phyloP scores from a whole-genome alignment of 1,140 invertebrate species.

The Zaprionus ghesquierei region DNA sequence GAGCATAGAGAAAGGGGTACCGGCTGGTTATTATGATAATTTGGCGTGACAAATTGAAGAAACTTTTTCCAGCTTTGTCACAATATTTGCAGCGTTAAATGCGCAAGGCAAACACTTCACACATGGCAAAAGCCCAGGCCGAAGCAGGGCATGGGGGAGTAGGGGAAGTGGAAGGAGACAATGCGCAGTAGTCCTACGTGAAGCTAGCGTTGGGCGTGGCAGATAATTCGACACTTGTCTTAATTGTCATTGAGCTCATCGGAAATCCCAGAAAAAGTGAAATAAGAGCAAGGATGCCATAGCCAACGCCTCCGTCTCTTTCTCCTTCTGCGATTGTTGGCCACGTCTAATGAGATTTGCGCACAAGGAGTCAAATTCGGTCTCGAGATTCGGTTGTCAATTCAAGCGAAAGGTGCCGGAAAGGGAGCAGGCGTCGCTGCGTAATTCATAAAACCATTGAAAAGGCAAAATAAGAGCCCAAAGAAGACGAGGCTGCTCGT shows the following conservation, averaged over 20 bases:
- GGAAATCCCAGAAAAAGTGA: constrained; percentile 10
- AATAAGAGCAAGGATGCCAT: constrained; percentile 14
- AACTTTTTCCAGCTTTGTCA: constrained; percentile 52
- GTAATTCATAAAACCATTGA: constrained; percentile 79
- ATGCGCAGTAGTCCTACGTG: too few species aligned
- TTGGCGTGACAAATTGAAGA: constrained; percentile 60
- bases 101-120: constrained; percentile 74
- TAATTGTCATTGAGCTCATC: constrained; percentile 61
- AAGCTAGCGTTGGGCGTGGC: constrained; percentile 28
- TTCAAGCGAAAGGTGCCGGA: constrained; percentile 42
- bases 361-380: constrained; percentile 53
- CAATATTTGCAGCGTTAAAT: constrained; percentile 75
- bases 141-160: neutral
- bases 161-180: neutral
- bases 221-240: constrained; percentile 74
- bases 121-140: constrained; percentile 42
- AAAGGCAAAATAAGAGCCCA: constrained; percentile 46
- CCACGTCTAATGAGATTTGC: constrained; percentile 4
- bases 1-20: neutral
- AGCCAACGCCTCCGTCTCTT: neutral
- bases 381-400: constrained; percentile 5
- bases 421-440: constrained; percentile 61
- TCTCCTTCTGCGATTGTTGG: neutral
- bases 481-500: neutral
- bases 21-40: constrained; percentile 71